Evolutionary conservation across 2,113 vertebrate genomes (phyloP).

Genomic region (Hyla sarda): DNA sequence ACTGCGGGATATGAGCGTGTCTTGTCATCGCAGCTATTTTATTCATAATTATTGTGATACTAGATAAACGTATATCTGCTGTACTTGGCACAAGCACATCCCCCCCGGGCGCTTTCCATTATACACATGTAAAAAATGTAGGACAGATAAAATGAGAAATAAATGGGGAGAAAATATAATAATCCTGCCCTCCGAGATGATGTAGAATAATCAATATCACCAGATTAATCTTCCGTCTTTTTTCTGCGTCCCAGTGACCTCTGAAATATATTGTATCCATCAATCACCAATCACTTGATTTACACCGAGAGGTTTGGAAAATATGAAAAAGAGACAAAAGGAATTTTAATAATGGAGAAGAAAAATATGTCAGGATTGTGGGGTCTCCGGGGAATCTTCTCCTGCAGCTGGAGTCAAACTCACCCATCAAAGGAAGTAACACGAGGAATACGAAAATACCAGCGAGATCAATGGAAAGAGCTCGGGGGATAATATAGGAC

Average conservation of each 20-base stretch:
- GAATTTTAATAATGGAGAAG: slow-evolving; percentile 36
- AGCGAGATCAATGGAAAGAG: neutral
- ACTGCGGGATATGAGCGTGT: neutral
- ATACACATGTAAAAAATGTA: slow-evolving; percentile 33
- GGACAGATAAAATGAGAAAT: slow-evolving; percentile 38
- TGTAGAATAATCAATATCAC: slow-evolving; percentile 44
- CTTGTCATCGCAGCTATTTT: slow-evolving; percentile 28
- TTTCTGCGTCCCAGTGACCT: slow-evolving; percentile 25
- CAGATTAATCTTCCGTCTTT: slow-evolving; percentile 5
- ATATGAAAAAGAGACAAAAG: slow-evolving; percentile 18
- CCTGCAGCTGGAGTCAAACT: slow-evolving; percentile 8
- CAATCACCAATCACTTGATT: slow-evolving; percentile 36
- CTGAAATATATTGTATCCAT: slow-evolving; percentile 48
- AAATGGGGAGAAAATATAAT: slow-evolving; percentile 33
- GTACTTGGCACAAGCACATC: neutral
- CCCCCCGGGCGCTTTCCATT: slow-evolving; percentile 30
- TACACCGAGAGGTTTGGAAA: neutral
- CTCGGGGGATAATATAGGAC: neutral
- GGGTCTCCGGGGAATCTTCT: neutral
- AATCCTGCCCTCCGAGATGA: slow-evolving; percentile 16
- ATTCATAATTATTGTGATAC: slow-evolving; percentile 19
- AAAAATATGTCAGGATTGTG: slow-evolving; percentile 25
- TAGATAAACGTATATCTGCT: slow-evolving; percentile 33
- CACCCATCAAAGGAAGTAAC: neutral
- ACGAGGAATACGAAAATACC: slow-evolving; percentile 13